phyloP scores from a whole-genome alignment of 2,113 vertebrate species.

The Cnemophilus loriae region DNA sequence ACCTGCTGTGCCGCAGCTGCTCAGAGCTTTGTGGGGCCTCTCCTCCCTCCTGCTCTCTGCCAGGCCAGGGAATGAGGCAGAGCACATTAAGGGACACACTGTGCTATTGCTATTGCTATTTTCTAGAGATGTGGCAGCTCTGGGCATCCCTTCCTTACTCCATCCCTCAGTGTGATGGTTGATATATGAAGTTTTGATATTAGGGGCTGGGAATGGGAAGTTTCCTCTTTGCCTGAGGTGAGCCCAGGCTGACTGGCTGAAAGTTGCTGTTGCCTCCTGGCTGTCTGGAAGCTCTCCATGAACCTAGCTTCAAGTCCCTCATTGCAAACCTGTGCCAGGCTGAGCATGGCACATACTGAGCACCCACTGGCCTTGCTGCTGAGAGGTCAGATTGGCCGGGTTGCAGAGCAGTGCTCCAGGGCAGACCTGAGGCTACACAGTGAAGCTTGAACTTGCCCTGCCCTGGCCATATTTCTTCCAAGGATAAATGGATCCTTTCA shows the following conservation, averaged over 20 bases:
- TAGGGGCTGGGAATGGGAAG: constrained; percentile 20
- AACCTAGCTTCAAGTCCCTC: not conserved
- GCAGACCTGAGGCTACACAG: not conserved
- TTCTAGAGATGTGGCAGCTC: constrained; percentile 57
- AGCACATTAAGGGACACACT: not conserved
- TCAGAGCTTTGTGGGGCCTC: not conserved
- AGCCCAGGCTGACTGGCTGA: constrained; percentile 33
- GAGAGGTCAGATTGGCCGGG: not conserved
- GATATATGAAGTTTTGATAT: not conserved
- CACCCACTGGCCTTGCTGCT: not conserved
- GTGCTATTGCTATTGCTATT: not conserved
- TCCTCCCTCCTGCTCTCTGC: not conserved
- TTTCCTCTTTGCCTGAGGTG: not conserved
- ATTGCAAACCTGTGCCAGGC: not conserved
- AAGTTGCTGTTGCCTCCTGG: constrained; percentile 39
- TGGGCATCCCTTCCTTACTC: not conserved
- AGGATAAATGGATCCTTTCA: not conserved
- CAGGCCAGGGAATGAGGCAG: not conserved
- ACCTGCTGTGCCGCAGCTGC: not conserved
- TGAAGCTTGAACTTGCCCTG: not conserved
- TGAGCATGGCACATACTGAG: not conserved
- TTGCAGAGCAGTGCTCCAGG: not conserved
- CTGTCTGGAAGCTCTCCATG: not conserved
- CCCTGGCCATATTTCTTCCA: not conserved
- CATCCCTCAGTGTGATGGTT: not conserved